Base-by-base conservation (phyloP, 2,888 invertebrate genomes). In the Napeogenes sylphis region DNA sequence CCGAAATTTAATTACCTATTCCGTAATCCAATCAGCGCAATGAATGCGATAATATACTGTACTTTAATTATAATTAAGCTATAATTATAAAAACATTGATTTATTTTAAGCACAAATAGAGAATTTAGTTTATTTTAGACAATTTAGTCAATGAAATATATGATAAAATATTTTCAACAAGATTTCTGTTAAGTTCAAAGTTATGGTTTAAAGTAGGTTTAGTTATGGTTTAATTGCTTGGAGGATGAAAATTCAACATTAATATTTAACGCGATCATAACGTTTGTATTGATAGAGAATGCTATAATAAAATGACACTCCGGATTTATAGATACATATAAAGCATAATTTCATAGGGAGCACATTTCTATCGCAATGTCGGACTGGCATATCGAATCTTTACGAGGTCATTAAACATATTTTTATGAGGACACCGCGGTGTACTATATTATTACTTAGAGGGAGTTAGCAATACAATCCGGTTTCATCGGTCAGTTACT, bases 401-500 rank as follows among this genome's bases (percentile, higher is more conserved):
- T 89, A 90, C 81, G 87, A 83, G 76, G 79, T 83, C 87, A 89
- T 88, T 88, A 90, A 88, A 90, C 85, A 88, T 87, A 89, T 88
- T 90, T 90, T 90, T 89, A 90, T 81, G 89, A 84, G 81, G 83
- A 86, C 83, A 84, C 83, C 81, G 82, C 78, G 81, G 82, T 81
- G 85, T 84, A 79, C 80, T 81, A 76, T 82, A 82, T 83, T 86
- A 86, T 82, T 84, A 83, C 79, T 75, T 71, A 57, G 71, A 79
- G 84, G 83, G 84, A 74, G 76, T 77, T 76, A 75, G 75, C 74
- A 73, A 75, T 71, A 77, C 73, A 69, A 71, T 79, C 73, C 71
- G 75, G 75, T 83, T 85, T 83, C 82, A 83, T 83, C 82, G 85
- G 85, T 79, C 84, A 83, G 81, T 83, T 80, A 81, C 80, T 80